Percentiles rank a stretch among this genome's conserved stretches.
Evolutionary conservation across 2,888 invertebrate species (phyloP).

Genomic region (Ommatoiulus sabulosus): DNA sequence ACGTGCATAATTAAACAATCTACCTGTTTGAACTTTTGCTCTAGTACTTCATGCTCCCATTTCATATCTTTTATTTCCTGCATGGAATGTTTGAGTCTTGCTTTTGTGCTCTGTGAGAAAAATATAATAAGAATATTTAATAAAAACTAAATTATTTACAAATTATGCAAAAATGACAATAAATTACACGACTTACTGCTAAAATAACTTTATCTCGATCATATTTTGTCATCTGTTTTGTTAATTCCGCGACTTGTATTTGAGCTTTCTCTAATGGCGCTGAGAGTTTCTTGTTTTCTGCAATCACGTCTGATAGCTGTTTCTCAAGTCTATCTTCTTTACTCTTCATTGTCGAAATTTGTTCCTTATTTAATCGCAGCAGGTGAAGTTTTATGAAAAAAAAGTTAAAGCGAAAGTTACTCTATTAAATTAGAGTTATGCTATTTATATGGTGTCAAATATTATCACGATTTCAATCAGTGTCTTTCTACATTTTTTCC

Average conservation of each 20-base stretch:
- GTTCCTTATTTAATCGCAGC: conserved; percentile 70
- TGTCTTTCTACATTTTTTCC: too few species aligned
- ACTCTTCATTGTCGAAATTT: conserved; percentile 80
- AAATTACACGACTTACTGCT: conserved; percentile 53
- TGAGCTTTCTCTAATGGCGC: conserved; percentile 79
- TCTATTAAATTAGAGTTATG: too few species aligned
- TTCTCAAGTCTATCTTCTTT: conserved; percentile 83
- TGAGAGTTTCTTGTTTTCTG: conserved; percentile 79
- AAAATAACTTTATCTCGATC: conserved; percentile 85
- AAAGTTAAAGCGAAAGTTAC: too few species aligned
- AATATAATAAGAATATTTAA: conserved; percentile 5
- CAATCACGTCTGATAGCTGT: conserved; percentile 75
- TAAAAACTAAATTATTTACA: not conserved
- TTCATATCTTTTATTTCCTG: conserved; percentile 73
- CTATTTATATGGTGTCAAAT: too few species aligned
- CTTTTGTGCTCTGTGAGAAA: conserved; percentile 72
- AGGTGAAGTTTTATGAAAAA: not conserved
- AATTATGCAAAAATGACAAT: not conserved
- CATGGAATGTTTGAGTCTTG: conserved; percentile 66
- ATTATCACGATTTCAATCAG: too few species aligned
- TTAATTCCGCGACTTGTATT: conserved; percentile 78
- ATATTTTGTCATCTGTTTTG: conserved; percentile 83
- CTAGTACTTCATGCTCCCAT: conserved; percentile 78
- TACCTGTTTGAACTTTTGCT: conserved; percentile 81
- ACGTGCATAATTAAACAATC: conserved; percentile 2